Conservation (phyloP, 2,797 vertebrate species). For the Galagoides demidoff region DNA sequence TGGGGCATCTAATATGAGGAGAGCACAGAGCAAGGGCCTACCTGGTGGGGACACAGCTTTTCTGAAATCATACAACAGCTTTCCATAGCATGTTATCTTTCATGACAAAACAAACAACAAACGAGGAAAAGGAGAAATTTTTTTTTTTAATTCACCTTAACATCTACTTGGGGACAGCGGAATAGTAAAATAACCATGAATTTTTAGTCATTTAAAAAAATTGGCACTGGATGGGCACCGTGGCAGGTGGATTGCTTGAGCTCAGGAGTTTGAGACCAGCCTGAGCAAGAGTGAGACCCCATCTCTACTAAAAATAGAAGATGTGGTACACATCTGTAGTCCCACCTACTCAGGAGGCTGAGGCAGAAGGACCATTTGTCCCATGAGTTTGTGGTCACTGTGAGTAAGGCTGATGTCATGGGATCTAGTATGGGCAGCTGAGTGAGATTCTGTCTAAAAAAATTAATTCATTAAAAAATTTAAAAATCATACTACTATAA, state of each 20-base stretch:
- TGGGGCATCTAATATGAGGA: background rate
- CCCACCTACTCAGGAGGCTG: too few species aligned
- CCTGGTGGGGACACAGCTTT: background rate
- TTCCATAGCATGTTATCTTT: conserved; percentile 9
- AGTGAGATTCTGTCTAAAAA: too few species aligned
- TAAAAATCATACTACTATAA: background rate
- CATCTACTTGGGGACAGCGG: background rate
- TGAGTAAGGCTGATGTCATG: too few species aligned
- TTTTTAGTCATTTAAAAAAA: background rate
- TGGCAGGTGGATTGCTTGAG: too few species aligned
- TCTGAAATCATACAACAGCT: background rate
- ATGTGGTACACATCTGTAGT: too few species aligned
- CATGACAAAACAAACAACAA: background rate
- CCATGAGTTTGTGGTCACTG: too few species aligned
- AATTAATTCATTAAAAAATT: too few species aligned
- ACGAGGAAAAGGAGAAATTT: background rate
- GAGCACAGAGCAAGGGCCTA: background rate
- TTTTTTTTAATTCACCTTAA: background rate
- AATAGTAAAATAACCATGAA: conserved; percentile 40
- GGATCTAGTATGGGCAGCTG: too few species aligned
- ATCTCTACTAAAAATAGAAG: too few species aligned
- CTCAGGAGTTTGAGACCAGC: too few species aligned
- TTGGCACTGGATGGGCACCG: background rate
- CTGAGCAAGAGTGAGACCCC: too few species aligned
- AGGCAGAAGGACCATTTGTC: too few species aligned